Evolutionary conservation across 2,113 vertebrate species (phyloP), one percentile per base, ranked within the genome.

Genomic region (Oceanites oceanicus): DNA sequence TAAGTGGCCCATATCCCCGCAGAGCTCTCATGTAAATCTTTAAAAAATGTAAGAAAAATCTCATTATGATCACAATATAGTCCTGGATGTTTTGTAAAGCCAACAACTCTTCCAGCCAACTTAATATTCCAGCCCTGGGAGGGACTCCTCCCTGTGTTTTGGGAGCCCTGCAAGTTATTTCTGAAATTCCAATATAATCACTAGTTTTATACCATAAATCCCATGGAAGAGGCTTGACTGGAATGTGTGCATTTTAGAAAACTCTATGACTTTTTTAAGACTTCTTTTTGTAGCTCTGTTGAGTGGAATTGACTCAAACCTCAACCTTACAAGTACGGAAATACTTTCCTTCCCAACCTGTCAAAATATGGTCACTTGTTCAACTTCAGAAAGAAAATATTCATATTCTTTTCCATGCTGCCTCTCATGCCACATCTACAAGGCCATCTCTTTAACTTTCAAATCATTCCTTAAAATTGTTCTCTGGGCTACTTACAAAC

Each of bases 151-250:
- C 94, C 88, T 96, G 90, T 79, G 61, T 94, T 96, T 93, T 96
- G 92, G 88, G 92, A 96, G 66, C 29, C 59, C 81, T 90, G 88
- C 87, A 86, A 94, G 74, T 65, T 81, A 77, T 96, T 95, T 96
- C 90, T 92, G 86, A 97, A 93, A 95, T 95, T 95, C 78, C 91
- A 91, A 9, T 77, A 74, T 94, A 95, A 96, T 95, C 94, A 92
- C 94, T 45, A 89, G 88, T 91, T 86, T 94, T 95, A 92, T 90
- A 95, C 66, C 62, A 96, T 84, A 95, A 97, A 95, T 95, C 86
- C 70, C 92, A 90, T 86, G 77, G 74, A 97, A 94, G 58, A 92
- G 19, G 66, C n/a, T 58, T 62, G 70, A 82, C 15, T 94, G 91
- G 91, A 96, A 95, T 82, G 86, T 86, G 55, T 87, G 11, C 74